These are phyloP conservation scores for Xenopus petersii DNA, from an alignment of 2,797 vertebrate species.

Conservation along the genomic window DNA sequence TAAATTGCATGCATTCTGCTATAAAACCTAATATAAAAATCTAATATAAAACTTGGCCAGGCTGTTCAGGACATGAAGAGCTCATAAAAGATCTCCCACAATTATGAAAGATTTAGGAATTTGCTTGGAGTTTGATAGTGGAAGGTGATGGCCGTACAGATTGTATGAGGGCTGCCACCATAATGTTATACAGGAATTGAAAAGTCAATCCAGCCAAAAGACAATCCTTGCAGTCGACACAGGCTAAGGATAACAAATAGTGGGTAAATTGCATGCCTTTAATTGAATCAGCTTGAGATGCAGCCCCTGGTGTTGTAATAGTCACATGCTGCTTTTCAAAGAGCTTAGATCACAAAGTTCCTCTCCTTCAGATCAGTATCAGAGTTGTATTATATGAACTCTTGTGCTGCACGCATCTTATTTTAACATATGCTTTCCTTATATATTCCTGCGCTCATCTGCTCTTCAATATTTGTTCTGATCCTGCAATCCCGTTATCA, in stretches of 20 bases:
- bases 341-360: constrained; percentile 21
- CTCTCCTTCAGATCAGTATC: constrained; percentile 25
- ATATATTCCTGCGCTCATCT: not conserved
- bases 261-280: constrained; percentile 7
- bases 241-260: constrained; percentile 5
- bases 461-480: not conserved
- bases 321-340: constrained; percentile 39
- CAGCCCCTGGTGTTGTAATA: constrained; percentile 28
- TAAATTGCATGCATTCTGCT: too few species aligned
- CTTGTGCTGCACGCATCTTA: constrained; percentile 8
- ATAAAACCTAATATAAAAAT: too few species aligned
- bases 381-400: constrained; percentile 29
- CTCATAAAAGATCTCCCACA: too few species aligned
- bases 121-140: too few species aligned
- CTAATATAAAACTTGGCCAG: too few species aligned
- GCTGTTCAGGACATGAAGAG: too few species aligned
- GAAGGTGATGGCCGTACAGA: too few species aligned
- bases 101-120: too few species aligned
- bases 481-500: too few species aligned
- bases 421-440: constrained; percentile 31
- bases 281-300: constrained; percentile 17
- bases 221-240: not conserved
- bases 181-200: not conserved
- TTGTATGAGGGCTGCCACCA: too few species aligned
- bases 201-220: not conserved